Percentiles rank a stretch among this genome's conserved stretches.
Evolutionary conservation across 2,113 vertebrate species (phyloP).

Genomic region (Xerus inauris): DNA sequence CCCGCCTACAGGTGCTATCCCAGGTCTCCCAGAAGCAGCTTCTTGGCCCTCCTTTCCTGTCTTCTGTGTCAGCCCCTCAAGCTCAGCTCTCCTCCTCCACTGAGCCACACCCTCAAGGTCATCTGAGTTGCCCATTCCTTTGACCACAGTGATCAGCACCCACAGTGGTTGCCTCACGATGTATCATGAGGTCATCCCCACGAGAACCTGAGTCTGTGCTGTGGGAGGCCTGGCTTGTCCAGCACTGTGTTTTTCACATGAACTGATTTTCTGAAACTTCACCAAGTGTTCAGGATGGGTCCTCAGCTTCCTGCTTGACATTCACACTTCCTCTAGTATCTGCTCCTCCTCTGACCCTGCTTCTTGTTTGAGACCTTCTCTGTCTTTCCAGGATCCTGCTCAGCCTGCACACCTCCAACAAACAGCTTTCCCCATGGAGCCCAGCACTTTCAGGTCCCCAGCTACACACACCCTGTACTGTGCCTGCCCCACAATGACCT

Average conservation of each 20-base stretch:
- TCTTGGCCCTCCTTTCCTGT: background rate
- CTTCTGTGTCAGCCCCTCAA: accelerated
- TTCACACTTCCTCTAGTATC: background rate
- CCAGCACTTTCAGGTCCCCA: accelerated
- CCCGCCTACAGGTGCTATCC: background rate
- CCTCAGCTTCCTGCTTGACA: background rate
- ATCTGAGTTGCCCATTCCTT: accelerated
- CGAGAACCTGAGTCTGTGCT: background rate
- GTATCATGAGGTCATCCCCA: accelerated
- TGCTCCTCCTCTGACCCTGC: background rate
- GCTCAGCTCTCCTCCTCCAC: accelerated
- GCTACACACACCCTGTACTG: background rate
- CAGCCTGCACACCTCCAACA: background rate
- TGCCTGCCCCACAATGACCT: too few relatives aligned
- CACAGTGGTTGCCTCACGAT: too few relatives aligned
- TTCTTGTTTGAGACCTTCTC: background rate
- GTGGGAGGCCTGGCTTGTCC: background rate
- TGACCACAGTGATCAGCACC: background rate
- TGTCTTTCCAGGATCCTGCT: too few relatives aligned
- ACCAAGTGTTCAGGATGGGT: background rate
- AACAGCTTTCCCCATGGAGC: accelerated
- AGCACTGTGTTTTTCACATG: background rate
- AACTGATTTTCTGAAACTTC: background rate
- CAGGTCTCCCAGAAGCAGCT: background rate
- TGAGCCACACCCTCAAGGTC: background rate